phyloP scores from a whole-genome alignment of 2,797 vertebrate species.

The Lacerta bilineata region DNA sequence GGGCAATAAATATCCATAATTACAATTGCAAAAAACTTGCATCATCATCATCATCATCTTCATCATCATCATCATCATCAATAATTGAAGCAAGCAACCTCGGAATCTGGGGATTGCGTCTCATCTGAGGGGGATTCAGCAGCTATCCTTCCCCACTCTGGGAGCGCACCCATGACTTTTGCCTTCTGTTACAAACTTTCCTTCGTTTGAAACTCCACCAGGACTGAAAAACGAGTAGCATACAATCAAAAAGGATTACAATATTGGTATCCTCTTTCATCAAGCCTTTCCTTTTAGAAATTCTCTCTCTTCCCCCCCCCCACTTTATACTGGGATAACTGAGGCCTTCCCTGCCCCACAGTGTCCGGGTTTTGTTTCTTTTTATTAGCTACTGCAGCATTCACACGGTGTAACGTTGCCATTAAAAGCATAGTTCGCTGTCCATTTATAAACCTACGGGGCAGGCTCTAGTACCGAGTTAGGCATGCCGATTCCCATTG shows the following conservation, averaged over 20 bases:
- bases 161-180: neutral
- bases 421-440: constrained; percentile 26
- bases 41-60: no score
- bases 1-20: no score
- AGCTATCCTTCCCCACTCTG: neutral
- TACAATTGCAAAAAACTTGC: no score
- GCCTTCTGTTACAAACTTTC: fast-evolving
- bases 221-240: constrained; percentile 17
- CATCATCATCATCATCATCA: no score
- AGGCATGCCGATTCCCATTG: neutral
- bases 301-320: neutral
- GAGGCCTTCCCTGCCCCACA: neutral
- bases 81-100: no score
- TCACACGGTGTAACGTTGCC: neutral
- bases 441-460: neutral
- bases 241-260: neutral
- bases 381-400: constrained; percentile 32
- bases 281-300: neutral
- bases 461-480: neutral
- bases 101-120: neutral
- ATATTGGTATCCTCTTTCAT: neutral
- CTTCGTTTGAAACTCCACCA: neutral
- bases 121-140: neutral
- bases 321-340: neutral
- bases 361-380: neutral